These are phyloP conservation scores for Listronotus bonariensis DNA, from an alignment of 1,140 invertebrate genomes.

Conservation along the genomic window DNA sequence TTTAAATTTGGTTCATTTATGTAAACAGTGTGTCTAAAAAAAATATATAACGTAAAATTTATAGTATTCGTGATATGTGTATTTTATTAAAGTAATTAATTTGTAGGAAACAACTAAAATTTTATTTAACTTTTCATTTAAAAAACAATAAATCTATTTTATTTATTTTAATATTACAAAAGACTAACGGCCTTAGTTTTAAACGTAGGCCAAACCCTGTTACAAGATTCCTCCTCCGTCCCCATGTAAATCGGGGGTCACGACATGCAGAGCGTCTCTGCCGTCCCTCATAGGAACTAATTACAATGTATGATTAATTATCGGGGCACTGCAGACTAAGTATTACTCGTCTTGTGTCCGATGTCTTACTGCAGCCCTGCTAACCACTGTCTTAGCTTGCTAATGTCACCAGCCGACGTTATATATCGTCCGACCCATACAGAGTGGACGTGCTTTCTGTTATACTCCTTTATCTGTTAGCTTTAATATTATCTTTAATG, in stretches of 20 bases:
- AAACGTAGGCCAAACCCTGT: constrained; percentile 24
- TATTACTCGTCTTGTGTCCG: constrained; percentile 51
- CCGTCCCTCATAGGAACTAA: constrained; percentile 52
- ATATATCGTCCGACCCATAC: constrained; percentile 37
- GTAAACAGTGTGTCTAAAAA: too few species aligned
- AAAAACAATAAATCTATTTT: too few species aligned
- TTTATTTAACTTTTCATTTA: too few species aligned
- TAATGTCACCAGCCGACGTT: constrained; percentile 51
- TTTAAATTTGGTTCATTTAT: too few species aligned
- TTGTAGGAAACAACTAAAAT: too few species aligned
- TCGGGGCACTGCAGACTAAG: constrained; percentile 51
- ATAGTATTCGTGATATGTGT: too few species aligned
- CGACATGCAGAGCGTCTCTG: constrained; percentile 36
- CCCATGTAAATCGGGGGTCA: constrained; percentile 35
- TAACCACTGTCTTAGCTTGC: constrained; percentile 55
- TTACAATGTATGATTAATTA: constrained; percentile 57
- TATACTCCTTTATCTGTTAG: constrained; percentile 11
- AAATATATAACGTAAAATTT: too few species aligned
- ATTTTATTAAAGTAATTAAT: too few species aligned
- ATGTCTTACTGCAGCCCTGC: constrained; percentile 54
- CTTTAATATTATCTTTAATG: constrained; percentile 20
- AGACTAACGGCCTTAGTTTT: constrained; percentile 5
- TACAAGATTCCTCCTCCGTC: constrained; percentile 17
- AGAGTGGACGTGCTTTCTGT: constrained; percentile 25
- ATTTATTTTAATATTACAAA: too few species aligned